These are phyloP conservation scores for Pseudoips prasinana DNA, from an alignment of 2,888 invertebrate species.

Conservation along the genomic window DNA sequence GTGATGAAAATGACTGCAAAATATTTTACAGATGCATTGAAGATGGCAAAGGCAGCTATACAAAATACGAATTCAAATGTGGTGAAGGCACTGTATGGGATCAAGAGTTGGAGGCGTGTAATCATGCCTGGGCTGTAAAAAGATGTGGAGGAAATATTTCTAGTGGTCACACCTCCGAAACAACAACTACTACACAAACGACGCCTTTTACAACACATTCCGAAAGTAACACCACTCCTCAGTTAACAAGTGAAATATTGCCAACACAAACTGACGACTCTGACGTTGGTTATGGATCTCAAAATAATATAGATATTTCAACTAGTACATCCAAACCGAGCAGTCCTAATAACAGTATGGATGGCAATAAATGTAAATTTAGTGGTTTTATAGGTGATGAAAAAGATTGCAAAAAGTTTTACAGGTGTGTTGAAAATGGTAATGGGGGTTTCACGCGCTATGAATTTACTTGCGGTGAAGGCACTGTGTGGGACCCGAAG, in stretches of 20 bases:
- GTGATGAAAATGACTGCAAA: conserved; percentile 81
- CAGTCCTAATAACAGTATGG: conserved; percentile 8
- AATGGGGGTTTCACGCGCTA: conserved; percentile 67
- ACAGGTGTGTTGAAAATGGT: conserved; percentile 83
- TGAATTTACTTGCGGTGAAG: conserved; percentile 81
- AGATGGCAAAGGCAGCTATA: conserved; percentile 82
- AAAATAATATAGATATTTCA: conserved; percentile 18
- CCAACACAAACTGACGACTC: conserved; percentile 27
- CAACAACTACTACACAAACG: conserved; percentile 16
- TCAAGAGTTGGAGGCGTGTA: conserved; percentile 77
- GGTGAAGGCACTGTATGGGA: conserved; percentile 86
- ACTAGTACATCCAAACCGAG: conserved; percentile 13
- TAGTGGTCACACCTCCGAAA: conserved; percentile 20
- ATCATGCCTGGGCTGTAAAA: conserved; percentile 79
- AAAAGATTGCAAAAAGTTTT: conserved; percentile 84
- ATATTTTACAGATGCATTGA: conserved; percentile 86
- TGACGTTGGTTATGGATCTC: conserved; percentile 39
- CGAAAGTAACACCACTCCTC: conserved; percentile 21
- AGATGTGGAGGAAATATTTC: conserved; percentile 39
- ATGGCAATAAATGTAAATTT: conserved; percentile 37
- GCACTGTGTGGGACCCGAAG: conserved; percentile 82
- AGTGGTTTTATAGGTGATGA: conserved; percentile 83
- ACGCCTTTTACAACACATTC: conserved; percentile 14
- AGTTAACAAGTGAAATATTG: conserved; percentile 23
- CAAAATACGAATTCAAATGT: conserved; percentile 84